Evolutionary conservation across 2,113 vertebrate species (phyloP), one percentile per base, ranked within the genome.

Genomic region (Myrmecophaga tridactyla): DNA sequence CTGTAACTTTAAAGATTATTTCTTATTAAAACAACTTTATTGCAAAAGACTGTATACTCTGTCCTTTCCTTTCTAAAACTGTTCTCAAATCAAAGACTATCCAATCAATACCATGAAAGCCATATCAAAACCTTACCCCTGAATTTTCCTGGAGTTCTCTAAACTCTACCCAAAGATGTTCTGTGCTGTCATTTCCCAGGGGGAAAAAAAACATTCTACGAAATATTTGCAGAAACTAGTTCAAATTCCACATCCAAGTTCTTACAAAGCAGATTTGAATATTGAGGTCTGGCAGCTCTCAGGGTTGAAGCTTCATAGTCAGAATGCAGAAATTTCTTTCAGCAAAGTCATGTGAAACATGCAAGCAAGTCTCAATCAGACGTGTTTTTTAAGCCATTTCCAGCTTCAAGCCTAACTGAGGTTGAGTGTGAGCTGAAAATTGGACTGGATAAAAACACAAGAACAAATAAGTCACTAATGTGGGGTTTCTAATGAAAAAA

Each of bases 381-480:
- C 84, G 78, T 70, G 87, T 92, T 83, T 39, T 84, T 70, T 92
- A 75, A 90, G n/a, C n/a, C 82, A 34, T 75, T 95, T 34, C 36
- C 46, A 23, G 67, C 46, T 77, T 73, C 56, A 17, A 75, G 48
- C 62, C 92, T 84, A 63, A 80, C 63, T 72, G 65, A 90, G 48
- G 65, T 29, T 94, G 93, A 97, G 93, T 94, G 75, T 69, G 72
- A 95, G 58, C 70, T 94, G 94, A 96, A 94, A 96, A 94, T 96
- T 94, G 67, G 70, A 56, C 89, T 85, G 48, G 41, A 84, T 84
- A 91, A 90, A 60, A 96, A 77, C 75, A 69, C 85, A 69, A 63
- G 78, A 94, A 94, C 86, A 96, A 96, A 81, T 62, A 82, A 93
- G 36, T 92, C 20, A 12, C 51, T 87, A 93, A 81, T 78, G 85